These are phyloP conservation scores for Andricus grossulariae DNA, from an alignment of 1,140 invertebrate genomes.

Conservation along the genomic window DNA sequence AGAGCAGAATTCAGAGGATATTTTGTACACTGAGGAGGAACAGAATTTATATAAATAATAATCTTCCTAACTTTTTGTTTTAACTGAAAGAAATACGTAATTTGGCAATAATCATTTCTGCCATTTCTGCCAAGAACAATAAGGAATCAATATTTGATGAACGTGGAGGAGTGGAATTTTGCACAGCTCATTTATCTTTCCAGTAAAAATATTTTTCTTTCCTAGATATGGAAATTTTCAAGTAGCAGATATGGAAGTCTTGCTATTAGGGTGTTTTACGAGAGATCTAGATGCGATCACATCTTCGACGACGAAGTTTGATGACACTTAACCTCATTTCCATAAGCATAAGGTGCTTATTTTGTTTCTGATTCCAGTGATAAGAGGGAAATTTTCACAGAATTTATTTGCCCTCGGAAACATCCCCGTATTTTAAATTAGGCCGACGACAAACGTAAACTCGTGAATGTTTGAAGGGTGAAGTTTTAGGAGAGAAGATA, in stretches of 20 bases:
- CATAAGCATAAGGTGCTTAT: not conserved
- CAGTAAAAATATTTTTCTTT: no score
- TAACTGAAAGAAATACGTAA: no score
- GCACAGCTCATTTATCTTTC: not conserved
- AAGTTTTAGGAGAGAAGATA: no score
- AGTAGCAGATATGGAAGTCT: not conserved
- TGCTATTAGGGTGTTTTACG: not conserved
- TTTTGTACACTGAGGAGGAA: not conserved
- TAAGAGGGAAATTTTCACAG: not conserved
- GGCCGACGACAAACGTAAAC: not conserved
- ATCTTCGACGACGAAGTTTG: no score
- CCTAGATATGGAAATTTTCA: not conserved
- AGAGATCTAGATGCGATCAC: not conserved
- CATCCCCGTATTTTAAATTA: conserved; percentile 1
- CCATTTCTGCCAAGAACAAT: no score
- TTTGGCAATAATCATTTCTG: no score
- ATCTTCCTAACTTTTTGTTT: not conserved
- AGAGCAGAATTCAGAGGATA: not conserved
- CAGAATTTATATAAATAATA: not conserved
- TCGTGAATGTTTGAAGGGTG: not conserved
- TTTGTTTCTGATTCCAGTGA: conserved; percentile 21
- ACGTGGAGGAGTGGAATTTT: not conserved
- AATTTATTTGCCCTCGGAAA: conserved; percentile 4
- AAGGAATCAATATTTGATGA: not conserved
- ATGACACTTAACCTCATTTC: conserved; percentile 22